Percentiles rank a stretch among this genome's conserved stretches.
Evolutionary conservation across 2,797 vertebrate species (phyloP).

Genomic region (Danio aesculapii): DNA sequence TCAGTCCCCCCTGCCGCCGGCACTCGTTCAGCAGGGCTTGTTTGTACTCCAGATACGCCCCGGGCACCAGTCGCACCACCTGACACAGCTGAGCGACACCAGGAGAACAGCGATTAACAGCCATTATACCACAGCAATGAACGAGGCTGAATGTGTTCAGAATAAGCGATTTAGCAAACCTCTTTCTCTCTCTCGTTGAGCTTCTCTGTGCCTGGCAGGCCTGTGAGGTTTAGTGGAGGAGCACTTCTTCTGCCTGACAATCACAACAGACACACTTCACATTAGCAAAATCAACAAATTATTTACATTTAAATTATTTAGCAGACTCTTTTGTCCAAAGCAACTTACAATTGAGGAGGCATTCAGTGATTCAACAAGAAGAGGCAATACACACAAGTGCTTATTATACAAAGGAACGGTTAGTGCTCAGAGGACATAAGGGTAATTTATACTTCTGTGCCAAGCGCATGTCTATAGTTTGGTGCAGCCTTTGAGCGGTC

Average conservation of each 20-base stretch:
- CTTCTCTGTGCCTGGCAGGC: constrained; percentile 96
- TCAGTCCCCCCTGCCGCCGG: constrained; percentile 93
- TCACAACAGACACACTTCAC: constrained; percentile 28
- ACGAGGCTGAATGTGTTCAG: not conserved
- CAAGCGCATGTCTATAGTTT: too few relatives aligned
- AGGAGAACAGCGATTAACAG: constrained; percentile 35
- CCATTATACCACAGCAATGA: constrained; percentile 4
- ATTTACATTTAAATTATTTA: too few relatives aligned
- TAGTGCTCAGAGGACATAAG: too few relatives aligned
- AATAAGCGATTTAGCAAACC: constrained; percentile 75
- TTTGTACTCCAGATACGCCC: constrained; percentile 98
- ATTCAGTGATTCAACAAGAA: too few relatives aligned
- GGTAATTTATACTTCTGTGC: too few relatives aligned
- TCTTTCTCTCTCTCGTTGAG: constrained; percentile 97
- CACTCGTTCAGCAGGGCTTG: constrained; percentile 95
- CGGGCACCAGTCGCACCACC: constrained; percentile 96
- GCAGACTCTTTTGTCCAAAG: too few relatives aligned
- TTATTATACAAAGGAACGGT: too few relatives aligned
- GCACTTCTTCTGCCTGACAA: constrained; percentile 90
- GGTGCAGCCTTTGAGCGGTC: too few relatives aligned
- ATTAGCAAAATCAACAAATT: not conserved
- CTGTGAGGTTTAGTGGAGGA: constrained; percentile 95
- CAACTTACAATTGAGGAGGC: too few relatives aligned
- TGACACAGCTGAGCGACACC: constrained; percentile 88
- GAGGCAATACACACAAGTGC: too few relatives aligned